Conservation (phyloP, 2,113 vertebrate genomes). For the Phylloscopus whistleri region DNA sequence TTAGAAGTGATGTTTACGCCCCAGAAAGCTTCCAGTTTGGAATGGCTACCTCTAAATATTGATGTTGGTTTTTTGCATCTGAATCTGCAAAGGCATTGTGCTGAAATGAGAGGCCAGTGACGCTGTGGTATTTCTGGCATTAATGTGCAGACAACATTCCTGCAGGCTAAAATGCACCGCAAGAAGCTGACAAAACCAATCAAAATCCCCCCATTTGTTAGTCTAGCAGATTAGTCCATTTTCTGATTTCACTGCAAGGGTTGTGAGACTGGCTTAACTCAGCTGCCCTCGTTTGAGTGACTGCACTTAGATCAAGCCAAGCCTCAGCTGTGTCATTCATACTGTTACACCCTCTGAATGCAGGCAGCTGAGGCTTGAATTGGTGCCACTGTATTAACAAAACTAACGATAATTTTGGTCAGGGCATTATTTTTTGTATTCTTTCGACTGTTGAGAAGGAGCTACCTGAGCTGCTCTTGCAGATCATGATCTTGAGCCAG, state of each 20-base stretch:
- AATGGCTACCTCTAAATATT: conserved; percentile 47
- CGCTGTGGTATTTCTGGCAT: not conserved
- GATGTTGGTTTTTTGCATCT: conserved; percentile 20
- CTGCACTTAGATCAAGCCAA: not conserved
- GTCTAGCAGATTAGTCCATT: conserved; percentile 7
- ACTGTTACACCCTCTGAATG: not conserved
- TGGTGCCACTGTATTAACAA: not conserved
- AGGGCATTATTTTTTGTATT: not conserved
- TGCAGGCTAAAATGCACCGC: conserved; percentile 26
- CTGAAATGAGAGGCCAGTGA: conserved; percentile 2
- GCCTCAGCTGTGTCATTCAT: not conserved
- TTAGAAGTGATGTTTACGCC: conserved; percentile 5
- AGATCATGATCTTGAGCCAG: not conserved
- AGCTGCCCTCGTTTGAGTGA: not conserved
- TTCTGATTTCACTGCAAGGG: conserved; percentile 1
- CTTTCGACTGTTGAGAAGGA: not conserved
- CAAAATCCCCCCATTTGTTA: conserved; percentile 2
- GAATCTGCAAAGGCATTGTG: not conserved
- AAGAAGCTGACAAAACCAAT: conserved; percentile 54
- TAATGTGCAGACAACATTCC: conserved; percentile 28
- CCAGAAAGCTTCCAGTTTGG: conserved; percentile 17
- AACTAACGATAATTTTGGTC: not conserved
- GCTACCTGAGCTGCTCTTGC: not conserved
- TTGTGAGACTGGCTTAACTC: not conserved
- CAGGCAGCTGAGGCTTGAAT: not conserved